Evolutionary conservation across 2,113 vertebrate genomes (phyloP).

Genomic region (Bubo blakistoni): DNA sequence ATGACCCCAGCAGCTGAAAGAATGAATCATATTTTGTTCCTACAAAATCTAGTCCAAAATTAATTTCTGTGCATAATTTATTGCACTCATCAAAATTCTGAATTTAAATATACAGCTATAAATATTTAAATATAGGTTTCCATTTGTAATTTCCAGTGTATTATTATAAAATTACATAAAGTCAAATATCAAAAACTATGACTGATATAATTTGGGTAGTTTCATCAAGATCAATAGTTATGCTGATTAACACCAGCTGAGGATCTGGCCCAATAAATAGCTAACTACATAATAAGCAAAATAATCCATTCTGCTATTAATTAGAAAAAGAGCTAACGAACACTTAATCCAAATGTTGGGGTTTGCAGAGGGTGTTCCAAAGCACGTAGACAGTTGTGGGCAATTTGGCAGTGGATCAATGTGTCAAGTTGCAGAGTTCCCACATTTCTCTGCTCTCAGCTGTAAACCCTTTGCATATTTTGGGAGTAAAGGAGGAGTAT

Average conservation of each 20-base stretch:
- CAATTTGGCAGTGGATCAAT: slow-evolving; percentile 21
- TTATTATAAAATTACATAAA: background rate
- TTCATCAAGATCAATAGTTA: slow-evolving; percentile 24
- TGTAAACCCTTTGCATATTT: slow-evolving; percentile 58
- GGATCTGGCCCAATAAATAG: slow-evolving; percentile 28
- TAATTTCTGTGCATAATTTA: background rate
- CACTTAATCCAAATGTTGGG: slow-evolving; percentile 3
- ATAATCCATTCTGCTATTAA: slow-evolving; percentile 36
- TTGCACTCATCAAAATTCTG: background rate
- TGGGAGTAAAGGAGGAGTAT: slow-evolving; percentile 42
- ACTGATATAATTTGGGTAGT: background rate
- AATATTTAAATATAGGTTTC: background rate
- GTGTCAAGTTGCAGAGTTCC: slow-evolving; percentile 52
- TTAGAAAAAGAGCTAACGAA: background rate
- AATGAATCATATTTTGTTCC: background rate
- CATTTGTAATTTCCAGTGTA: background rate
- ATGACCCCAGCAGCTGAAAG: background rate
- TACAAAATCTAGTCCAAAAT: background rate
- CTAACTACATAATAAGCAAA: slow-evolving; percentile 22
- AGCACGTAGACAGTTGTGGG: slow-evolving; percentile 49
- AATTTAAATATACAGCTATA: background rate
- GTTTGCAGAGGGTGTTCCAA: slow-evolving; percentile 38
- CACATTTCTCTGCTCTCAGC: slow-evolving; percentile 59
- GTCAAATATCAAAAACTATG: background rate
- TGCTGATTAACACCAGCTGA: slow-evolving; percentile 27